A percentile compares a stretch with the other conserved stretches of the same genome.
These are phyloP conservation scores for Actinia tenebrosa DNA, from an alignment of 64 coral and sea anemone species.

Conservation along the genomic window DNA sequence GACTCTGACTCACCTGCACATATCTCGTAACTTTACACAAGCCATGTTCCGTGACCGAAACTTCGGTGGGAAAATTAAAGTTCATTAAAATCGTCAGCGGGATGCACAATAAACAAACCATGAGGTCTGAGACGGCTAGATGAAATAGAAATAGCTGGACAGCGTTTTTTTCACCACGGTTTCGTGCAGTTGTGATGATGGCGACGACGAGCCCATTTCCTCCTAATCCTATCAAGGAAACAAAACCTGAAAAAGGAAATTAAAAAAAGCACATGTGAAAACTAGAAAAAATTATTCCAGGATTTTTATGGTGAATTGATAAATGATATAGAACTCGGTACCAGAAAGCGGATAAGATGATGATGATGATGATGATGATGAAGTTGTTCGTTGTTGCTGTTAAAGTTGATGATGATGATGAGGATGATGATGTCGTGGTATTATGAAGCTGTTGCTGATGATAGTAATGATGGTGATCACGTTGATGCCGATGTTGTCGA, in stretches of 20 bases:
- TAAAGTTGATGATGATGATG: no score
- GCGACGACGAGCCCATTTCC: constrained; percentile 64
- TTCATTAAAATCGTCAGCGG: constrained; percentile 66
- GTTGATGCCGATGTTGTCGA: neutral
- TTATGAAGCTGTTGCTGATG: no score
- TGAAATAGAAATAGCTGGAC: constrained; percentile 71
- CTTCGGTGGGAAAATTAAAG: constrained; percentile 43
- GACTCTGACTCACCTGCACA: constrained; percentile 37
- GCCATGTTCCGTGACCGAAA: constrained; percentile 30
- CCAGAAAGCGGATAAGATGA: neutral
- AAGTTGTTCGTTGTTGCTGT: no score
- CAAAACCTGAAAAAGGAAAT: constrained; percentile 19
- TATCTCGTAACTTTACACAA: constrained; percentile 64
- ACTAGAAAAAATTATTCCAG: no score
- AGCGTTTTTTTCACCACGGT: constrained; percentile 50
- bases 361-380: neutral
- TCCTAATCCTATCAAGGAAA: constrained; percentile 48
- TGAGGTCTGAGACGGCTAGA: constrained; percentile 65
- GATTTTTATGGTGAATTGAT: no score
- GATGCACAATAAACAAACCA: constrained; percentile 73
- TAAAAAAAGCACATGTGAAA: no score
- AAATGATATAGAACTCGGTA: no score
- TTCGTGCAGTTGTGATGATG: constrained; percentile 36
- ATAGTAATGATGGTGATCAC: neutral
- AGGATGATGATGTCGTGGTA: neutral